phyloP scores from a whole-genome alignment of 2,888 invertebrate genomes.

The Eretmocerus hayati region DNA sequence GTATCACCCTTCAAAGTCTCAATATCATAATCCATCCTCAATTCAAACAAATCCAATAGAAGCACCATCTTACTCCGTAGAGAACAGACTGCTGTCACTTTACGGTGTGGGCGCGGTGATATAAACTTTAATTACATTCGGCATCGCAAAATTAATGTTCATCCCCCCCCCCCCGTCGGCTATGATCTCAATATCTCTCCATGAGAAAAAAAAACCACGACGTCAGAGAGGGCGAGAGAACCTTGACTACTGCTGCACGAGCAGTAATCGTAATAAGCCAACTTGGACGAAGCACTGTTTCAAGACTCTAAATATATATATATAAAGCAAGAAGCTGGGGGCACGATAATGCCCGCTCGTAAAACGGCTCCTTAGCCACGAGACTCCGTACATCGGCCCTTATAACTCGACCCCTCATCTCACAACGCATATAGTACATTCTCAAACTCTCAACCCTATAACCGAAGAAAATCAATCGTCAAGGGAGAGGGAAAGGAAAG shows the following conservation, averaged over 20 bases:
- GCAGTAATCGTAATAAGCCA: slow-evolving; percentile 14
- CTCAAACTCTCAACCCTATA: too few species aligned
- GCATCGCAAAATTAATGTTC: slow-evolving; percentile 12
- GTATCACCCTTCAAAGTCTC: too few species aligned
- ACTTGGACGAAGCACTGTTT: too few species aligned
- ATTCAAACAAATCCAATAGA: too few species aligned
- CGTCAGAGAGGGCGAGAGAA: too few species aligned
- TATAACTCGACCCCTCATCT: slow-evolving; percentile 39
- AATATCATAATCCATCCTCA: too few species aligned
- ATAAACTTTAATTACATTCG: slow-evolving; percentile 15
- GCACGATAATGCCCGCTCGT: slow-evolving; percentile 15
- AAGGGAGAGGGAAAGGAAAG: neutral
- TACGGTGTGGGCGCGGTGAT: neutral
- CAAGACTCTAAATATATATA: too few species aligned
- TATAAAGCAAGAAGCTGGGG: slow-evolving; percentile 2
- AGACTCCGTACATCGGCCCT: neutral
- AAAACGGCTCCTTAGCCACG: slow-evolving; percentile 16
- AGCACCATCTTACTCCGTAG: neutral
- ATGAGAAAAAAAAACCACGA: neutral
- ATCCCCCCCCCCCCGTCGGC: neutral
- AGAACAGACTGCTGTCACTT: neutral
- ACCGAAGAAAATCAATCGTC: slow-evolving; percentile 43
- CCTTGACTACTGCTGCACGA: too few species aligned
- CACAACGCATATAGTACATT: too few species aligned
- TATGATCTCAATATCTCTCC: too few species aligned